Evolutionary conservation across 1,140 invertebrate genomes (phyloP).

Genomic region (Psix sp.): DNA sequence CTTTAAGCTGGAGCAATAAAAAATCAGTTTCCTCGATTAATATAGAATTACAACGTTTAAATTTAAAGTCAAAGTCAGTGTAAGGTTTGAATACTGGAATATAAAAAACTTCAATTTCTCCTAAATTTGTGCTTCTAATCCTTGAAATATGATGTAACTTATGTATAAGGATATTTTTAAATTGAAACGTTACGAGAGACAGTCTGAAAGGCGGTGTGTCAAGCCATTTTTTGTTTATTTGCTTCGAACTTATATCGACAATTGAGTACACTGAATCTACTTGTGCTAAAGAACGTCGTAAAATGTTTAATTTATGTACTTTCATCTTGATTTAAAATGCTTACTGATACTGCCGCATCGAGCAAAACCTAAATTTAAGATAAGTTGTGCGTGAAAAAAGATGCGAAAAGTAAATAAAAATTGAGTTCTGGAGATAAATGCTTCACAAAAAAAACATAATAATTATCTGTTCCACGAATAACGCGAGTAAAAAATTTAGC

Average conservation of each 20-base stretch:
- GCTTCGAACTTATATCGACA: too few species aligned
- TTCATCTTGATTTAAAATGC: conserved; percentile 24
- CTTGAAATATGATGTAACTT: too few species aligned
- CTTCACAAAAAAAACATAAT: conserved; percentile 20
- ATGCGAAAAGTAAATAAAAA: conserved; percentile 38
- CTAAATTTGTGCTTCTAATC: too few species aligned
- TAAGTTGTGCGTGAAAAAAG: conserved; percentile 29
- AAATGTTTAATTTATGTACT: conserved; percentile 35
- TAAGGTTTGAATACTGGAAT: background rate
- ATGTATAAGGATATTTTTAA: too few species aligned
- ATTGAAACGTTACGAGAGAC: too few species aligned
- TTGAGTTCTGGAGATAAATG: conserved; percentile 23
- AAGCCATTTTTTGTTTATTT: too few species aligned
- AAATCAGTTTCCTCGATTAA: conserved; percentile 11
- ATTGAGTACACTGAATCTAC: too few species aligned
- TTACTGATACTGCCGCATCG: conserved; percentile 27
- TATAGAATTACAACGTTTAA: conserved; percentile 6
- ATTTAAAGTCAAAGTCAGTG: background rate
- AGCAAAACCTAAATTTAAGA: conserved; percentile 31
- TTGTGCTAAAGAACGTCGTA: conserved; percentile 19
- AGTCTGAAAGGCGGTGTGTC: too few species aligned
- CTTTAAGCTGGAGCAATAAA: conserved; percentile 11
- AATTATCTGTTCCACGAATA: conserved; percentile 45
- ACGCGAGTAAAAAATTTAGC: conserved; percentile 25
- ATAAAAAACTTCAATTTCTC: background rate